Percentiles rank a stretch among this genome's conserved stretches.
These are phyloP conservation scores for Anthrax anthrax DNA, from an alignment of 2,888 invertebrate species.

Conservation along the genomic window DNA sequence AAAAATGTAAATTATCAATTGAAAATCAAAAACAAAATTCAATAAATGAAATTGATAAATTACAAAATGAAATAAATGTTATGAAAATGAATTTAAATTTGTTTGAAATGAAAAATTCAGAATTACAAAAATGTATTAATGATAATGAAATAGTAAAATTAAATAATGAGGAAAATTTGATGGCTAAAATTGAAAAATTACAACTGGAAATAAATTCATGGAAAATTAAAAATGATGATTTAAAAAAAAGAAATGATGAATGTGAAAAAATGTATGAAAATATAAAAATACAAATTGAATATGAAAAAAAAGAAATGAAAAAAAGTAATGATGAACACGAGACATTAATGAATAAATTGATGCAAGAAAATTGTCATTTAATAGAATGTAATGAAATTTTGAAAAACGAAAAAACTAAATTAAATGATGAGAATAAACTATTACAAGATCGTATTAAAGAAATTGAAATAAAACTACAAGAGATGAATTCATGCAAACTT, in stretches of 20 bases:
- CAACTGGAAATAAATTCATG: slow-evolving; percentile 8
- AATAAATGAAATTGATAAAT: not conserved
- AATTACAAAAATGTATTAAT: not conserved
- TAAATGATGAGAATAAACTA: too few relatives aligned
- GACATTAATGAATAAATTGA: too few relatives aligned
- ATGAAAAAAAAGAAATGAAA: too few relatives aligned
- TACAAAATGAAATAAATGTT: not conserved
- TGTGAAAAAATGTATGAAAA: slow-evolving; percentile 16
- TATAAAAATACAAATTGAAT: too few relatives aligned
- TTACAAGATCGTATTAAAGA: slow-evolving; percentile 10
- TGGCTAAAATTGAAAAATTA: not conserved
- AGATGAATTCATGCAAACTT: not conserved
- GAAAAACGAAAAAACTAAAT: too few relatives aligned
- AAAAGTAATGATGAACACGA: too few relatives aligned
- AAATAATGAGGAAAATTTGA: not conserved
- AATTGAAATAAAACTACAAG: not conserved
- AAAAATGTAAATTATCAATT: not conserved
- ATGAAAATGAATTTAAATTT: not conserved
- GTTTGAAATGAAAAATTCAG: not conserved
- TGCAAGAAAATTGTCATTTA: too few relatives aligned
- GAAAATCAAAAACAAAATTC: not conserved
- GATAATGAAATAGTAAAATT: slow-evolving; percentile 6
- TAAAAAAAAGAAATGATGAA: slow-evolving; percentile 17
- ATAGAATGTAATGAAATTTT: too few relatives aligned
- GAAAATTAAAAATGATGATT: slow-evolving; percentile 18